Percentiles rank a stretch among this genome's conserved stretches.
Conservation (phyloP, 2,888 invertebrate species). For the Gari tellinella region DNA sequence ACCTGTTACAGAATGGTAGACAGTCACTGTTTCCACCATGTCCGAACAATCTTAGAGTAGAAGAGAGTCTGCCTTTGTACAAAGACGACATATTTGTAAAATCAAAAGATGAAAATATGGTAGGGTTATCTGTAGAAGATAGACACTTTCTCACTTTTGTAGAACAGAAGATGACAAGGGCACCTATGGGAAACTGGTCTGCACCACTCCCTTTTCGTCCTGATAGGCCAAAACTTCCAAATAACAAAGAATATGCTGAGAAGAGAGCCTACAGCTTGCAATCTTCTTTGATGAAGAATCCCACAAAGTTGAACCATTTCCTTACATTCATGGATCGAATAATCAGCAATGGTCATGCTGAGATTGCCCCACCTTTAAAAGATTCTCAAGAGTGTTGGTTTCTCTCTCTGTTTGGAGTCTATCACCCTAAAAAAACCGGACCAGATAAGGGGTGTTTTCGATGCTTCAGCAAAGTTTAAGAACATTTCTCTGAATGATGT, state of each 20-base stretch:
- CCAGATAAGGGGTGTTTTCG: slow-evolving; percentile 47
- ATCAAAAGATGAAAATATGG: slow-evolving; percentile 14
- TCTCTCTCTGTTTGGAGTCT: slow-evolving; percentile 35
- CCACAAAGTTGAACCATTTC: slow-evolving; percentile 12
- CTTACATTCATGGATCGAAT: slow-evolving; percentile 30
- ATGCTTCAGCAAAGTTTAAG: slow-evolving; percentile 48
- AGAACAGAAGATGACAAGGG: slow-evolving; percentile 14
- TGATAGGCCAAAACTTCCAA: slow-evolving; percentile 14
- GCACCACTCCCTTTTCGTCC: slow-evolving; percentile 40
- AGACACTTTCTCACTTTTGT: slow-evolving; percentile 16
- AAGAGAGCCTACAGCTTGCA: slow-evolving; percentile 25
- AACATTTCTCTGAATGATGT: slow-evolving; percentile 14
- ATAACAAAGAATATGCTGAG: slow-evolving; percentile 32
- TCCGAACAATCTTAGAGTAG: slow-evolving; percentile 12
- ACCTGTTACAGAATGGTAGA: slow-evolving; percentile 1
- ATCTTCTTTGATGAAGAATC: slow-evolving; percentile 6
- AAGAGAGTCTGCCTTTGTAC: too few species aligned
- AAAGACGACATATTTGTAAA: neutral
- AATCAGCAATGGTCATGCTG: slow-evolving; percentile 30
- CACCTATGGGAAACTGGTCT: slow-evolving; percentile 18
- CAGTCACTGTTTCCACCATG: slow-evolving; percentile 5
- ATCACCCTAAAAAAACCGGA: slow-evolving; percentile 16
- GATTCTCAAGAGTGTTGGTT: slow-evolving; percentile 24
- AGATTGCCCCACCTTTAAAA: slow-evolving; percentile 8
- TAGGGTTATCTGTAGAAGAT: slow-evolving; percentile 26